These are phyloP conservation scores for Aurelia sp. DNA, from an alignment of 30 jellyfish, hydroid and myxozoan genomes.

Conservation along the genomic window DNA sequence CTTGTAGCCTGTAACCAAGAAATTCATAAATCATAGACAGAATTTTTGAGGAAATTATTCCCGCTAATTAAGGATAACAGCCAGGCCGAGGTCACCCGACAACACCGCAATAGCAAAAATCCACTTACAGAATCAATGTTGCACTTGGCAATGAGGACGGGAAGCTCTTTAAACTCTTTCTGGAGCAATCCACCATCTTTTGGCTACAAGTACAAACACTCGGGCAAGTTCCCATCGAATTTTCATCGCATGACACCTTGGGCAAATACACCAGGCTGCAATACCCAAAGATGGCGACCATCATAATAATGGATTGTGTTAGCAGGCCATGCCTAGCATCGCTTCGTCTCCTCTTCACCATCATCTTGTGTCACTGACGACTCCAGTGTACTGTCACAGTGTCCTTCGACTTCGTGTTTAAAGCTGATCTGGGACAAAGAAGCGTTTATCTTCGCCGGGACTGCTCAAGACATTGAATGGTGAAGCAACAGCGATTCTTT, in stretches of 20 bases:
- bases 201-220: slow-evolving; percentile 75
- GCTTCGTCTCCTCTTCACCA: slow-evolving; percentile 21
- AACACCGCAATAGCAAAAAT: background rate
- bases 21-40: slow-evolving; percentile 1
- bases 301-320: background rate
- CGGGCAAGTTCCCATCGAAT: slow-evolving; percentile 71
- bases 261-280: slow-evolving; percentile 63
- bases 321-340: slow-evolving; percentile 1
- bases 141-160: slow-evolving; percentile 56
- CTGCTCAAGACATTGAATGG: slow-evolving; percentile 62
- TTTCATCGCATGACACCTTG: slow-evolving; percentile 71
- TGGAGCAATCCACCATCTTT: slow-evolving; percentile 64
- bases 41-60: background rate
- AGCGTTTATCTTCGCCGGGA: slow-evolving; percentile 37
- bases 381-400: slow-evolving; percentile 56
- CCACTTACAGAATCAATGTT: slow-evolving; percentile 61
- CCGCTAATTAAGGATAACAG: slow-evolving; percentile 6
- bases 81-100: background rate
- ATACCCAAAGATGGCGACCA: slow-evolving; percentile 81
- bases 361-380: slow-evolving; percentile 32
- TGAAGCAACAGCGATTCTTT: slow-evolving; percentile 55
- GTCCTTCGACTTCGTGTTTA: slow-evolving; percentile 24
- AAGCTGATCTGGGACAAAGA: slow-evolving; percentile 37
- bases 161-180: slow-evolving; percentile 57
- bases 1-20: background rate